A percentile compares a stretch with the other conserved stretches of the same genome.
Conservation (phyloP, 2,888 invertebrate genomes). For the Phania funesta region DNA sequence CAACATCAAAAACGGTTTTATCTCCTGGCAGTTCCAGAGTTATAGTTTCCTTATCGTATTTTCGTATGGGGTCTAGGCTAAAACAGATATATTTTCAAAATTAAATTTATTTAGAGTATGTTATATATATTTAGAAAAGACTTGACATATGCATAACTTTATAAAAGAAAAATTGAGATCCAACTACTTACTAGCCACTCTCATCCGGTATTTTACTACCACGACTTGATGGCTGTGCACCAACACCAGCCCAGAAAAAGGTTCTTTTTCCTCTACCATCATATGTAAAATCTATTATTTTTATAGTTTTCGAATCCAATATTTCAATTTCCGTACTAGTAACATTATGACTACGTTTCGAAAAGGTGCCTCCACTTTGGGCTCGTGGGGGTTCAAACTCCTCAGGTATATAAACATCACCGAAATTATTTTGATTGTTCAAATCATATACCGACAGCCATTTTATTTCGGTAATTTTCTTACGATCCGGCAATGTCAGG, state of each 20-base stretch:
- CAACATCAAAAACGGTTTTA: conserved; percentile 88
- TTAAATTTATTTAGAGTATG: no score
- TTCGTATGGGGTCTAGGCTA: conserved; percentile 89
- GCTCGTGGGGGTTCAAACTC: conserved; percentile 92
- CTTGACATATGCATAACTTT: no score
- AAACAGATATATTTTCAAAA: neutral
- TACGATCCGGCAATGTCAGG: conserved; percentile 89
- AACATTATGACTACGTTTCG: conserved; percentile 84
- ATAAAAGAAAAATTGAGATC: no score
- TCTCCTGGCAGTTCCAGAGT: conserved; percentile 89
- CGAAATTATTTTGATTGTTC: conserved; percentile 91
- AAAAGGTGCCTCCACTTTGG: conserved; percentile 82
- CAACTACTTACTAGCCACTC: conserved; percentile 93
- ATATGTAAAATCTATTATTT: conserved; percentile 88
- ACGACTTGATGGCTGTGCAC: conserved; percentile 91
- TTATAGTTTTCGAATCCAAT: conserved; percentile 89
- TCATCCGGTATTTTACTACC: conserved; percentile 93
- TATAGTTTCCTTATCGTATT: conserved; percentile 88
- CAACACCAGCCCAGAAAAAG: conserved; percentile 94
- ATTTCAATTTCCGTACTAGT: conserved; percentile 87
- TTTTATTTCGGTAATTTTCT: conserved; percentile 91
- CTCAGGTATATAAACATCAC: conserved; percentile 93
- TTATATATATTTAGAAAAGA: no score
- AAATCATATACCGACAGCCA: conserved; percentile 96
- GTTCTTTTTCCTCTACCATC: conserved; percentile 89